Percentiles rank a stretch among this genome's conserved stretches.
These are phyloP conservation scores for Diogma glabrata DNA, from an alignment of 2,888 invertebrate genomes.

Conservation along the genomic window DNA sequence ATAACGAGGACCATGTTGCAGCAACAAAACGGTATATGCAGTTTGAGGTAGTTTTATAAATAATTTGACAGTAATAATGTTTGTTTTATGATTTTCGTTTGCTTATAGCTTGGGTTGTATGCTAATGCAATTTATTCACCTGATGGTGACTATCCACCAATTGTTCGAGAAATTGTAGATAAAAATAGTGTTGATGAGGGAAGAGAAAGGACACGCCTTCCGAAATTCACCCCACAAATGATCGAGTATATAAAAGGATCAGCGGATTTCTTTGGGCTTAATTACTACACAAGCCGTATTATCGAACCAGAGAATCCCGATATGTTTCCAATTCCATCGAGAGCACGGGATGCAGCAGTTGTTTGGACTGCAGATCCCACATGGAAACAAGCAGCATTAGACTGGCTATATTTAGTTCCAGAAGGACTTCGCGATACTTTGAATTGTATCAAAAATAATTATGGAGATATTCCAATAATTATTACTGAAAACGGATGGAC, in stretches of 20 bases:
- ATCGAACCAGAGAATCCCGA: conserved; percentile 19
- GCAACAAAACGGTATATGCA: conserved; percentile 11
- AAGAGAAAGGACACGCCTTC: conserved; percentile 25
- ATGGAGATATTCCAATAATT: conserved; percentile 28
- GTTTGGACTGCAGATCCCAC: conserved; percentile 20
- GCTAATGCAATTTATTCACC: conserved; percentile 26
- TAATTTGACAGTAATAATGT: not conserved
- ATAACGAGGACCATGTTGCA: conserved; percentile 18
- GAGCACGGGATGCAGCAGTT: conserved; percentile 38
- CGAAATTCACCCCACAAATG: conserved; percentile 11
- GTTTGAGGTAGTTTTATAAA: not conserved
- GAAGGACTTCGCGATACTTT: conserved; percentile 23
- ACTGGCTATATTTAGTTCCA: conserved; percentile 28
- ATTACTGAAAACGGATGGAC: conserved; percentile 46
- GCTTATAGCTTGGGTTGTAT: conserved; percentile 29
- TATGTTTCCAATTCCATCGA: conserved; percentile 36
- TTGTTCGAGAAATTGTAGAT: conserved; percentile 26
- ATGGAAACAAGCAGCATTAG: conserved; percentile 26
- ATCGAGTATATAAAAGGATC: conserved; percentile 20
- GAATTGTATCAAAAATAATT: conserved; percentile 11
- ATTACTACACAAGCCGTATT: conserved; percentile 26
- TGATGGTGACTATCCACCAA: conserved; percentile 28
- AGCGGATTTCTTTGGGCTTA: conserved; percentile 28
- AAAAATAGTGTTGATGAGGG: conserved; percentile 28
- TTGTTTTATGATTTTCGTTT: conserved; percentile 23